Conservation (phyloP, 2,888 invertebrate genomes). For the Liodrosophila aerea region DNA sequence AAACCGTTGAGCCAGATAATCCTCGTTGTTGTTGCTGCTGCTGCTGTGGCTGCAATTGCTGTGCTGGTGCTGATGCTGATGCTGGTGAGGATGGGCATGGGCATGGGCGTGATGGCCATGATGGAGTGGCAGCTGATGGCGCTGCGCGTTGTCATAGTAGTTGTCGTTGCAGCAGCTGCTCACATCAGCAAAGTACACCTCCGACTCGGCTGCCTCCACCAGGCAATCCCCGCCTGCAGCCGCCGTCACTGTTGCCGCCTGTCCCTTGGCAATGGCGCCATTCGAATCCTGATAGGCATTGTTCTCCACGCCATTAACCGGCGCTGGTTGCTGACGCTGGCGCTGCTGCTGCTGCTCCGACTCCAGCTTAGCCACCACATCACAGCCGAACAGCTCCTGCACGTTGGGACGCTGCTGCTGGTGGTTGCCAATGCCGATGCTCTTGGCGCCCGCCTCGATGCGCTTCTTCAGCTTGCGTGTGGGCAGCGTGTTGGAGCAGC, state of each 20-base stretch:
- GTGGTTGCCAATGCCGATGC: conserved; percentile 77
- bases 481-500: conserved; percentile 84
- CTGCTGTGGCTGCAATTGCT: conserved; percentile 70
- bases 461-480: conserved; percentile 85
- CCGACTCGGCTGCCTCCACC: conserved; percentile 89
- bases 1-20: conserved; percentile 84
- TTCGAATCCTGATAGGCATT: conserved; percentile 86
- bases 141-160: conserved; percentile 81
- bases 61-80: conserved; percentile 63
- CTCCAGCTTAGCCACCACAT: conserved; percentile 41
- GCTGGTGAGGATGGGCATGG: conserved; percentile 37
- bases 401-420: conserved; percentile 82
- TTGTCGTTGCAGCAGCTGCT: conserved; percentile 90
- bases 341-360: conserved; percentile 52
- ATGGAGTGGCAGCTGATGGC: conserved; percentile 42
- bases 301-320: conserved; percentile 87
- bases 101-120: conserved; percentile 9
- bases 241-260: conserved; percentile 12
- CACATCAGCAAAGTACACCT: conserved; percentile 93
- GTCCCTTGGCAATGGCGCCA: conserved; percentile 63
- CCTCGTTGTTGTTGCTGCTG: conserved; percentile 82
- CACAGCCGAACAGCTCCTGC: conserved; percentile 81
- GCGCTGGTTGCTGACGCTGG: conserved; percentile 18
- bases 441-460: conserved; percentile 83
- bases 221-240: conserved; percentile 41